phyloP scores from a whole-genome alignment of 1,140 invertebrate species.

The Fragariocoptes setiger region DNA sequence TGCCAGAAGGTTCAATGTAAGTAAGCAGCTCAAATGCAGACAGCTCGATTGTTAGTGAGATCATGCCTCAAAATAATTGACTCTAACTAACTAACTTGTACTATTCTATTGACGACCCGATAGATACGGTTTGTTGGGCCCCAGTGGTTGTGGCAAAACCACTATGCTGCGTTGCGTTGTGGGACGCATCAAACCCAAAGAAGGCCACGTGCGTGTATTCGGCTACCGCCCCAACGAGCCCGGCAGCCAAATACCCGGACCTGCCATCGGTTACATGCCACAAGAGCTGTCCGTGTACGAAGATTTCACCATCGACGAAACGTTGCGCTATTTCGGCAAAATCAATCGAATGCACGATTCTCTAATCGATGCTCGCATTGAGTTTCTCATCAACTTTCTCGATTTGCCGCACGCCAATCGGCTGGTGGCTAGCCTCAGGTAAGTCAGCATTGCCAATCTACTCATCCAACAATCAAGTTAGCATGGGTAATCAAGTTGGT shows the following conservation, averaged over 20 bases:
- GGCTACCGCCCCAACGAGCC: slow-evolving; percentile 44
- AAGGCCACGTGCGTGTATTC: slow-evolving; percentile 51
- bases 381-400: slow-evolving; percentile 60
- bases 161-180: slow-evolving; percentile 59
- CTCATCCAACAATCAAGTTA: too few relatives aligned
- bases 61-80: too few relatives aligned
- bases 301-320: slow-evolving; percentile 73
- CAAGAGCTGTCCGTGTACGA: slow-evolving; percentile 64
- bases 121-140: slow-evolving; percentile 41
- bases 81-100: too few relatives aligned
- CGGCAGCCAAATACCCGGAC: slow-evolving; percentile 46
- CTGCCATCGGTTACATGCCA: slow-evolving; percentile 50
- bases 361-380: slow-evolving; percentile 41
- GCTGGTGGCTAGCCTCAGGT: slow-evolving; percentile 60
- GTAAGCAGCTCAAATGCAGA: neutral
- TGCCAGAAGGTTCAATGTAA: slow-evolving; percentile 12
- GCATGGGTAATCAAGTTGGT: too few relatives aligned
- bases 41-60: too few relatives aligned
- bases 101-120: too few relatives aligned
- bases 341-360: slow-evolving; percentile 49
- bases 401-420: slow-evolving; percentile 50
- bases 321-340: slow-evolving; percentile 82
- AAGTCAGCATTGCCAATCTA: too few relatives aligned
- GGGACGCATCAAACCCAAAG: slow-evolving; percentile 39
- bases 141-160: slow-evolving; percentile 28